These are phyloP conservation scores for Neotoma lepida DNA, from an alignment of 2,113 vertebrate genomes.

Conservation along the genomic window DNA sequence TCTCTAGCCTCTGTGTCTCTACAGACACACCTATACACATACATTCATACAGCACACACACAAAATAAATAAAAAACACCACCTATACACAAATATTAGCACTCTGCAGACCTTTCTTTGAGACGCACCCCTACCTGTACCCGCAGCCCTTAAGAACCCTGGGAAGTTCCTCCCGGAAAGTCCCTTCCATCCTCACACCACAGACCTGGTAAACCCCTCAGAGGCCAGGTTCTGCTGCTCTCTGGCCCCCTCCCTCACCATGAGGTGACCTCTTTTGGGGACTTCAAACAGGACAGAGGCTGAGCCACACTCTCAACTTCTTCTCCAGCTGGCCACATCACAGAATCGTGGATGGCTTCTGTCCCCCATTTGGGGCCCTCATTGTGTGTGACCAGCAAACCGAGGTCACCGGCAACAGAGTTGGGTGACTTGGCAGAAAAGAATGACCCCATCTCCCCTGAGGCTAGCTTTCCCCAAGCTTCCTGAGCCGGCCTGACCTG, in stretches of 20 bases:
- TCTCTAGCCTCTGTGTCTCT: neutral
- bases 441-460: neutral
- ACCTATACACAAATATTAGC: neutral
- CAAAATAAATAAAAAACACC: neutral
- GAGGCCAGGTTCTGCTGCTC: neutral
- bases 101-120: neutral
- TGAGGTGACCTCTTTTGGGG: neutral
- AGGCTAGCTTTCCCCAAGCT: neutral
- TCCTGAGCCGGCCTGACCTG: neutral
- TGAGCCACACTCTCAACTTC: neutral
- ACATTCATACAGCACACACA: neutral
- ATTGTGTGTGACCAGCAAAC: neutral
- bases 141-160: neutral
- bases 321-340: rapidly evolving
- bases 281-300: neutral
- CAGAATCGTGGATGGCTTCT: neutral
- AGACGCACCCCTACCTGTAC: neutral
- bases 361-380: neutral
- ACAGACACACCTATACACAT: neutral
- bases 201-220: slow-evolving; percentile 33
- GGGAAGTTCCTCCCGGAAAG: neutral
- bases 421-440: neutral
- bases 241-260: too few relatives aligned
- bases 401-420: neutral
- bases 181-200: neutral